Percentiles rank a stretch among this genome's conserved stretches.
Evolutionary conservation across 2,888 invertebrate species (phyloP).

Genomic region (Leptura quadrifasciata): DNA sequence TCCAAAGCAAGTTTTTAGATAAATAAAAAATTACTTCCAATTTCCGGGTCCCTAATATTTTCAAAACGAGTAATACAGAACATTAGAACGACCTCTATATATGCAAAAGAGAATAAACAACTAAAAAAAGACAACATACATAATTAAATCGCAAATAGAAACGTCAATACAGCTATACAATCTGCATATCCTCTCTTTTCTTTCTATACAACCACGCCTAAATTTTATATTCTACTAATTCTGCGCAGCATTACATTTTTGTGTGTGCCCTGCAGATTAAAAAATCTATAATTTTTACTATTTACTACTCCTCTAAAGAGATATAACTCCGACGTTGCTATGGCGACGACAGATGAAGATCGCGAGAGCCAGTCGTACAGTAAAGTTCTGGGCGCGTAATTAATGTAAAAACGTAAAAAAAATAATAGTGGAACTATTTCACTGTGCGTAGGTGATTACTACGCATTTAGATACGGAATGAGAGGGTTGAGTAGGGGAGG

Average conservation of each 20-base stretch:
- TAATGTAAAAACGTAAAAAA: conserved; percentile 61
- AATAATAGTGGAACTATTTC: conserved; percentile 64
- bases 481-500: conserved; percentile 64
- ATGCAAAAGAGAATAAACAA: conserved; percentile 62
- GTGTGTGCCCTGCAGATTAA: conserved; percentile 68
- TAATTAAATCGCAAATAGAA: conserved; percentile 74
- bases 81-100: conserved; percentile 3
- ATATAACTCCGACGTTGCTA: conserved; percentile 61
- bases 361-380: conserved; percentile 57
- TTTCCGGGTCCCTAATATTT: conserved; percentile 52
- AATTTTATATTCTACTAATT: conserved; percentile 73
- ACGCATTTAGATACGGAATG: conserved; percentile 65
- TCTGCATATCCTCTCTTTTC: conserved; percentile 67
- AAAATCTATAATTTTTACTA: conserved; percentile 72
- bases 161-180: conserved; percentile 72
- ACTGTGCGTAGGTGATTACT: conserved; percentile 65
- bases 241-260: conserved; percentile 74
- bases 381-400: conserved; percentile 59
- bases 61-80: conserved; percentile 61
- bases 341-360: conserved; percentile 62
- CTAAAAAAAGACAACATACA: conserved; percentile 71
- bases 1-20: background rate
- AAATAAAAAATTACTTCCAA: background rate
- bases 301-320: conserved; percentile 66
- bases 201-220: conserved; percentile 70